A percentile compares a stretch with the other conserved stretches of the same genome.
Conservation (phyloP, 1,140 invertebrate species). For the Nautilus pompilius region DNA sequence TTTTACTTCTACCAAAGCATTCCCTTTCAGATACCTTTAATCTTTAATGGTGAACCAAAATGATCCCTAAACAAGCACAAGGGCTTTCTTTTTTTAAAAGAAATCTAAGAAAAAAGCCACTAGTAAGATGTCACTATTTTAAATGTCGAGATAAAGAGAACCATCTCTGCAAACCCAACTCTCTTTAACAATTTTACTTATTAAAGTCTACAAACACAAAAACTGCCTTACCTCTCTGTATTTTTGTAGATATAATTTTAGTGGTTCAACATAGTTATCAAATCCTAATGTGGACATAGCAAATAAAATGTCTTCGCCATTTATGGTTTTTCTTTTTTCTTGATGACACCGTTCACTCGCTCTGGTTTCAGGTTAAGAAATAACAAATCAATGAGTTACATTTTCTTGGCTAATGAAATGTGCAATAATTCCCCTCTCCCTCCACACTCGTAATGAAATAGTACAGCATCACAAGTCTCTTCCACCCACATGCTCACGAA, state of each 20-base stretch:
- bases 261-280: constrained; percentile 96
- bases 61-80: neutral
- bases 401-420: no score
- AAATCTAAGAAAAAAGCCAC: neutral
- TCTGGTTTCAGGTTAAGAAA: constrained; percentile 35
- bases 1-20: neutral
- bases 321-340: constrained; percentile 99
- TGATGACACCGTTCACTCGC: constrained; percentile 94
- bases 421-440: no score
- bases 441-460: no score
- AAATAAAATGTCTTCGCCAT: constrained; percentile 88
- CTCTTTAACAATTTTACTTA: neutral
- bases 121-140: neutral
- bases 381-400: constrained; percentile 3
- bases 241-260: constrained; percentile 95
- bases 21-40: neutral
- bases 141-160: neutral
- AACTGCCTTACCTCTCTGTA: constrained; percentile 87
- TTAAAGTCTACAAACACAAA: constrained; percentile 16
- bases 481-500: no score
- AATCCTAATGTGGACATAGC: constrained; percentile 97
- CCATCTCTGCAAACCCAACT: constrained; percentile 5
- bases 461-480: no score
- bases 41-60: neutral
- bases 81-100: neutral